Conservation (phyloP, 1,140 invertebrate species). For the Drosophila pseudoobscura region DNA sequence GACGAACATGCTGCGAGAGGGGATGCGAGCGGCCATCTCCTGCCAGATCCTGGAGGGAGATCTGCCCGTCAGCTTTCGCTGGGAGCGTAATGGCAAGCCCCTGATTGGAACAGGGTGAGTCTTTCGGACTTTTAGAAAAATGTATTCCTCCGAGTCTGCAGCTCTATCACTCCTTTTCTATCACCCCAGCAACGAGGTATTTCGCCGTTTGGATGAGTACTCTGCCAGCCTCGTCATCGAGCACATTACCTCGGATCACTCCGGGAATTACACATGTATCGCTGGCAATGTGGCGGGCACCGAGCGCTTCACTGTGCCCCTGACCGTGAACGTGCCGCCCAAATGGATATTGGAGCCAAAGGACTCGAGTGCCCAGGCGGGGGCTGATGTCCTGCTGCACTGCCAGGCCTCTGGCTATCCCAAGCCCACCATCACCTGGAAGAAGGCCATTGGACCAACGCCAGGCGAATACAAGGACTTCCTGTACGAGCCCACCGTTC, state of each 20-base stretch:
- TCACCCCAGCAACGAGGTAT: slow-evolving; percentile 81
- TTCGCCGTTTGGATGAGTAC: slow-evolving; percentile 91
- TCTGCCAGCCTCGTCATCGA: slow-evolving; percentile 95
- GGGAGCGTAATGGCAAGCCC: slow-evolving; percentile 91
- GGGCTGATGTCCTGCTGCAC: slow-evolving; percentile 91
- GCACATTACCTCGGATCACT: slow-evolving; percentile 91
- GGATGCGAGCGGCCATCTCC: slow-evolving; percentile 95
- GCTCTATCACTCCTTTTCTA: no score
- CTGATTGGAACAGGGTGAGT: slow-evolving; percentile 84
- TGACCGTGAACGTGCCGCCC: slow-evolving; percentile 95
- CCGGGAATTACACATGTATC: slow-evolving; percentile 95
- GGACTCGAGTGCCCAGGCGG: slow-evolving; percentile 93
- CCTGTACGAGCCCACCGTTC: slow-evolving; percentile 89
- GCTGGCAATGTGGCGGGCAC: slow-evolving; percentile 92
- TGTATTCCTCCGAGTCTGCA: neutral
- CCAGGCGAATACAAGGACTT: slow-evolving; percentile 94
- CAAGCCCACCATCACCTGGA: slow-evolving; percentile 93
- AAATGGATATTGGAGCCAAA: slow-evolving; percentile 95
- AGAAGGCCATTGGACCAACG: slow-evolving; percentile 91
- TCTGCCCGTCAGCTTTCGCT: slow-evolving; percentile 93
- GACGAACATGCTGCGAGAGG: slow-evolving; percentile 91
- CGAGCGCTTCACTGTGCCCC: slow-evolving; percentile 88
- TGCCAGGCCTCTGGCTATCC: slow-evolving; percentile 97
- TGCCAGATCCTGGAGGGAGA: slow-evolving; percentile 98
- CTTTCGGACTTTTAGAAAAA: no score